Evolutionary conservation across 2,797 vertebrate species (phyloP).

Genomic region (Pempheris klunzingeri): DNA sequence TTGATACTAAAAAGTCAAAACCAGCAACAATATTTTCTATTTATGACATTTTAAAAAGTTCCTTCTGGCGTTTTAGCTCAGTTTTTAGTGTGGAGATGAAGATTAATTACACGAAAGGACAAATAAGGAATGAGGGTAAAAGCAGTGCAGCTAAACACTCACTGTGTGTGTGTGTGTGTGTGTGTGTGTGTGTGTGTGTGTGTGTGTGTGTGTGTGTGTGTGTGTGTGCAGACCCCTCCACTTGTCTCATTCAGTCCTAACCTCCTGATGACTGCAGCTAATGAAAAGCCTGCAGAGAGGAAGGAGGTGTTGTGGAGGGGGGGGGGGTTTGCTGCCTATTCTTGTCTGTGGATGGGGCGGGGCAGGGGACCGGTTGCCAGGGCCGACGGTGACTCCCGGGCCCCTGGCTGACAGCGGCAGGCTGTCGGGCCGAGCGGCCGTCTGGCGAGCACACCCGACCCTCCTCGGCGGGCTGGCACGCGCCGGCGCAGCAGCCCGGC

Average conservation of each 20-base stretch:
- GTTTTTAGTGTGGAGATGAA: too few relatives aligned
- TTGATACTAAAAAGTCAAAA: too few relatives aligned
- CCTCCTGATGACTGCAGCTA: constrained; percentile 86
- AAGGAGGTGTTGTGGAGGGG: neutral
- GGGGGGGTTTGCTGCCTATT: constrained; percentile 76
- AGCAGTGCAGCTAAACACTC: constrained; percentile 6
- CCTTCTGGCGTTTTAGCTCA: too few relatives aligned
- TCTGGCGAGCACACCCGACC: constrained; percentile 87
- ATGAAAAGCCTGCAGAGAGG: constrained; percentile 87
- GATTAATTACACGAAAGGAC: neutral
- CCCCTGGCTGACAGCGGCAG: constrained; percentile 83
- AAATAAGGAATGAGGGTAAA: neutral
- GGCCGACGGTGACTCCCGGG: constrained; percentile 75
- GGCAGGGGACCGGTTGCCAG: constrained; percentile 78
- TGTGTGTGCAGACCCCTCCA: constrained; percentile 32
- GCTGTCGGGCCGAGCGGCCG: constrained; percentile 86
- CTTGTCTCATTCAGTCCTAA: constrained; percentile 72
- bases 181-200: constrained; percentile 25
- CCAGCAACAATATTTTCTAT: neutral
- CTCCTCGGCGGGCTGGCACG: constrained; percentile 89
- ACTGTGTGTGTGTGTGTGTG: neutral
- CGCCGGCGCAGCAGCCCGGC: constrained; percentile 88
- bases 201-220: constrained; percentile 31
- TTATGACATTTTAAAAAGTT: neutral
- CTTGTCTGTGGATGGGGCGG: constrained; percentile 67